Conservation (phyloP, 2,113 vertebrate genomes). For the Pteropus alecto region DNA sequence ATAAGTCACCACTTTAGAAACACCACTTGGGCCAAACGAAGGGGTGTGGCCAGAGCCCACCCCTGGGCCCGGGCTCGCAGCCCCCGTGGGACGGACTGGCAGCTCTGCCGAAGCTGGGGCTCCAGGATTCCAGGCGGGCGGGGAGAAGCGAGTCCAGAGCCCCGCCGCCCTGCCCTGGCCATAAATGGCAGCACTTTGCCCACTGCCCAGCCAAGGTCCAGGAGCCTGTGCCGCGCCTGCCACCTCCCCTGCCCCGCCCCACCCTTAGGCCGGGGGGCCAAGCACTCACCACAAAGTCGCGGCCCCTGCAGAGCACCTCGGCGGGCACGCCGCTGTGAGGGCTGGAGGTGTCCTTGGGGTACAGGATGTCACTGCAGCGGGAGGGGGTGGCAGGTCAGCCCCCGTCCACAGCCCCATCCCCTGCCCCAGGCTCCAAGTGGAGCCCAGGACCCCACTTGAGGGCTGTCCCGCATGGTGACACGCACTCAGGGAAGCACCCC, state of each 20-base stretch:
- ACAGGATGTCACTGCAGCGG: constrained; percentile 92
- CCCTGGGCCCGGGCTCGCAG: not conserved
- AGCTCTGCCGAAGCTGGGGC: not conserved
- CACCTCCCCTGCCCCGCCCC: rapidly evolving
- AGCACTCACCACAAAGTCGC: constrained; percentile 95
- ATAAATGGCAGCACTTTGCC: not conserved
- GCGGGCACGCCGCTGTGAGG: constrained; percentile 96
- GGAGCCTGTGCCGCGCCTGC: not conserved
- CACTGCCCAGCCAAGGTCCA: rapidly evolving
- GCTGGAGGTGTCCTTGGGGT: constrained; percentile 96
- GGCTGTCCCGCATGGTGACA: too few species aligned
- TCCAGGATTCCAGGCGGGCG: not conserved
- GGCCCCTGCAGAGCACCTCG: constrained; percentile 95
- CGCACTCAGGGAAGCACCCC: rapidly evolving
- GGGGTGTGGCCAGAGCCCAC: not conserved
- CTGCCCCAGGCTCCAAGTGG: not conserved
- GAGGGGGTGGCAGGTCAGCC: constrained; percentile 46
- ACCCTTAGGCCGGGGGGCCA: not conserved
- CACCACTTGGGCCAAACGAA: not conserved
- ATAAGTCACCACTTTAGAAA: not conserved
- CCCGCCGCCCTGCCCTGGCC: not conserved
- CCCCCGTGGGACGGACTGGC: not conserved
- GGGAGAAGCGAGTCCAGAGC: not conserved
- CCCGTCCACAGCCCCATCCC: not conserved
- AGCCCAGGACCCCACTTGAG: too few species aligned